These are phyloP conservation scores for Gavialis gangeticus DNA, from an alignment of 2,113 vertebrate genomes.

Conservation along the genomic window DNA sequence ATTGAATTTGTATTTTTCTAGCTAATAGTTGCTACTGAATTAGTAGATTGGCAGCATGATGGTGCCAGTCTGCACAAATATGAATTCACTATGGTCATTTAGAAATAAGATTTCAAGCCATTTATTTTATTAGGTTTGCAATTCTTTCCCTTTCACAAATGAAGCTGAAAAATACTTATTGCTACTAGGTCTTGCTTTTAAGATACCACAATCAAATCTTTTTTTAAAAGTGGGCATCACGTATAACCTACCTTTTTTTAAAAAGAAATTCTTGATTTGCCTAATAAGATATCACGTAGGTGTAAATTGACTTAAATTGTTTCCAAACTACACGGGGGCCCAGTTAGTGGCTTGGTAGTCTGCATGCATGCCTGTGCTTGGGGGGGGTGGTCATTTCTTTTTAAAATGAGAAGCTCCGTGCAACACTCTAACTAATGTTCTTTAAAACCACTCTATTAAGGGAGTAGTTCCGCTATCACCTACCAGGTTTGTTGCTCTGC, in stretches of 20 bases:
- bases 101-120: neutral
- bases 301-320: too few species aligned
- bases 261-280: neutral
- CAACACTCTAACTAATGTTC: neutral
- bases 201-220: neutral
- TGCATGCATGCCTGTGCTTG: neutral
- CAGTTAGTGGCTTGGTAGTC: neutral
- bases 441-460: accelerated
- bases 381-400: neutral
- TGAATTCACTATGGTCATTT: neutral
- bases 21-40: neutral
- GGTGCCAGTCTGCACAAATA: neutral
- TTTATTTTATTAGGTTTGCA: neutral
- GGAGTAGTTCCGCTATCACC: neutral
- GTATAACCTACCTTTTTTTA: neutral
- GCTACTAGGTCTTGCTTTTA: neutral
- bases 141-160: neutral
- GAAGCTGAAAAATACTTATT: neutral
- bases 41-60: neutral
- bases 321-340: neutral
- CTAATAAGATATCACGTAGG: too few species aligned
- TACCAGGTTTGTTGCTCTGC: neutral
- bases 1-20: neutral
- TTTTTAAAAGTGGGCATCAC: neutral
- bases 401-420: neutral